phyloP scores from a whole-genome alignment of 2,113 vertebrate genomes.

The Grammomys surdaster region DNA sequence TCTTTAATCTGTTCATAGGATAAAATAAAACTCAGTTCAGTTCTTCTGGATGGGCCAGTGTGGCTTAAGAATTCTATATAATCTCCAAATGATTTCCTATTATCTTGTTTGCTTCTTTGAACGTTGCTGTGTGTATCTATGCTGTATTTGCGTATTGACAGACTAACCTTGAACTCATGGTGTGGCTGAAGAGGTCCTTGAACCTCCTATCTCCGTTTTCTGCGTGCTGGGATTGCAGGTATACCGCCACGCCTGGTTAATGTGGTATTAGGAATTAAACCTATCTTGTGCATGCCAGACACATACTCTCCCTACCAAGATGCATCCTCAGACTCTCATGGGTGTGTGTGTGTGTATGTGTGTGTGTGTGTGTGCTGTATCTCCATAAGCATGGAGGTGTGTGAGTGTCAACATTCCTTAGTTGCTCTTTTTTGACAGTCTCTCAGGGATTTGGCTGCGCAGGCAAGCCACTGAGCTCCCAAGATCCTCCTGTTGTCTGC shows the following conservation, averaged over 20 bases:
- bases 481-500: background rate
- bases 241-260: background rate
- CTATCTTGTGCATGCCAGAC: background rate
- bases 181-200: background rate
- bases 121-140: background rate
- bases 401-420: background rate
- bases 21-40: background rate
- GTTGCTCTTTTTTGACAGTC: background rate
- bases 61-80: background rate
- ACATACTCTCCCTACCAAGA: background rate
- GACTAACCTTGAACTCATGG: background rate
- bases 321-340: background rate
- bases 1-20: background rate
- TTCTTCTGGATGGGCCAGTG: background rate
- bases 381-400: background rate
- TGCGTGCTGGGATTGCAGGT: background rate
- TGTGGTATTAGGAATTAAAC: background rate
- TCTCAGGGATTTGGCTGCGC: background rate
- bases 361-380: background rate
- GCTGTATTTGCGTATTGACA: background rate
- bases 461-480: background rate
- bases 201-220: background rate
- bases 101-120: background rate
- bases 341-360: background rate
- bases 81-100: constrained; percentile 30